Conservation (phyloP, 2,888 invertebrate species). For the Sthenelais limicola region DNA sequence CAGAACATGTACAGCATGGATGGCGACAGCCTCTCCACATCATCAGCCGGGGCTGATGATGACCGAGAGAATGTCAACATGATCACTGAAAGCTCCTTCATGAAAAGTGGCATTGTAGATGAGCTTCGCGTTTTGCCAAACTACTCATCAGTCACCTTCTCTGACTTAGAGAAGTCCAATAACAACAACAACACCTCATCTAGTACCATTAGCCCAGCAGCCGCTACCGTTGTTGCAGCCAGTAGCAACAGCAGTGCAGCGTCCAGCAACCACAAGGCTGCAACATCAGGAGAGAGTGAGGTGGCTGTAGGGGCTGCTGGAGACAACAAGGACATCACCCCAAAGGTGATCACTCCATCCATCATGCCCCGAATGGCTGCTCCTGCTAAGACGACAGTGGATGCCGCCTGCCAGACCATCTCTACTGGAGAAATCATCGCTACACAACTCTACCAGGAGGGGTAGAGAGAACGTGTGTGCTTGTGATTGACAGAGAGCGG, state of each 20-base stretch:
- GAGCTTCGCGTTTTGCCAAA: slow-evolving; percentile 53
- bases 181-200: too few relatives aligned
- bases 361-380: neutral
- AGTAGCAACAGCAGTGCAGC: neutral
- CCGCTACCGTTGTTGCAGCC: too few relatives aligned
- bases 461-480: too few relatives aligned
- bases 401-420: slow-evolving; percentile 68
- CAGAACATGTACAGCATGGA: slow-evolving; percentile 45
- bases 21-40: slow-evolving; percentile 15
- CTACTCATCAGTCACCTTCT: neutral
- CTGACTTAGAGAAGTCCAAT: too few relatives aligned
- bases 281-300: neutral
- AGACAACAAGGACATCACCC: neutral
- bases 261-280: neutral
- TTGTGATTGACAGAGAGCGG: too few relatives aligned
- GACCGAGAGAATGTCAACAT: slow-evolving; percentile 57
- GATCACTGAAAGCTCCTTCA: slow-evolving; percentile 70
- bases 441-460: slow-evolving; percentile 71
- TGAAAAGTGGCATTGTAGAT: slow-evolving; percentile 67
- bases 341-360: neutral
- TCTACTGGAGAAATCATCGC: slow-evolving; percentile 72
- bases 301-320: slow-evolving; percentile 9
- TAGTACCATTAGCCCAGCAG: too few relatives aligned
- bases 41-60: slow-evolving; percentile 22
- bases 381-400: slow-evolving; percentile 52